phyloP scores from a whole-genome alignment of 2,113 vertebrate species.

The Syngnathus typhle region DNA sequence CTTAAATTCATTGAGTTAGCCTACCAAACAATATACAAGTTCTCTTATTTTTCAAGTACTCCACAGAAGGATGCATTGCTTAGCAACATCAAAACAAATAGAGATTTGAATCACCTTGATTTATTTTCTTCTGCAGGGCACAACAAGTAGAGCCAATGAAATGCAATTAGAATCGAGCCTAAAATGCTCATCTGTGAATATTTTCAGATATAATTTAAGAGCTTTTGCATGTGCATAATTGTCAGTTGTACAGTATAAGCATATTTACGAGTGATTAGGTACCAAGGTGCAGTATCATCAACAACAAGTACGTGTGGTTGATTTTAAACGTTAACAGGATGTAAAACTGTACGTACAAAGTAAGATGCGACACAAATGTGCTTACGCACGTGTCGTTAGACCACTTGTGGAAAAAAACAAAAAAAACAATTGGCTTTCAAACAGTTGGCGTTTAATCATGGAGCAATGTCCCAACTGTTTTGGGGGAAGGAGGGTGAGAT shows the following conservation, averaged over 20 bases:
- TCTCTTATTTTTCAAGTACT: not conserved
- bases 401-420: not conserved
- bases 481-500: not conserved
- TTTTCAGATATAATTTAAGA: not conserved
- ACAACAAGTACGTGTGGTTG: no score
- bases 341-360: not conserved
- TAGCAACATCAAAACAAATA: not conserved
- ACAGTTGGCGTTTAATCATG: conserved; percentile 47
- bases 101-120: not conserved
- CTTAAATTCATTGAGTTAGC: not conserved
- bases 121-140: not conserved
- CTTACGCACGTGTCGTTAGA: conserved; percentile 20
- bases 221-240: no score
- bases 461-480: conserved; percentile 50
- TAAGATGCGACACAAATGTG: not conserved
- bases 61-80: not conserved
- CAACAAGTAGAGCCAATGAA: not conserved
- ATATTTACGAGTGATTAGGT: no score
- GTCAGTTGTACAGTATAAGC: no score
- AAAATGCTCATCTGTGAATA: not conserved
- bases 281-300: no score
- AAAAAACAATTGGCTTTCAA: conserved; percentile 44
- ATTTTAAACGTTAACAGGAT: not conserved
- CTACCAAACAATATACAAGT: not conserved
- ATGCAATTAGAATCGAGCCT: not conserved